Conservation (phyloP, 2,888 invertebrate species). For the Trichopria drosophilae region DNA sequence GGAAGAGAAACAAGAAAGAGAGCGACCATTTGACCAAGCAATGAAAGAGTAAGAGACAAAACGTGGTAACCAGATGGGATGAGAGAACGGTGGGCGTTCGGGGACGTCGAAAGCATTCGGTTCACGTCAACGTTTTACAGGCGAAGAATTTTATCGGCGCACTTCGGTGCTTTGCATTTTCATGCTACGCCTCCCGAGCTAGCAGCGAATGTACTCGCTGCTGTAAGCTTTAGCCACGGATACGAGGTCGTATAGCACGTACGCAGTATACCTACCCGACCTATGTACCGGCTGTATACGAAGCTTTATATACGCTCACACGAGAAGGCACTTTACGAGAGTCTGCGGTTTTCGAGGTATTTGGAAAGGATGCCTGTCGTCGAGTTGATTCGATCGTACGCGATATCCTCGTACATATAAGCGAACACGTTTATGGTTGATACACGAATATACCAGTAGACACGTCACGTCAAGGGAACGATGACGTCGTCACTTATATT, state of each 20-base stretch:
- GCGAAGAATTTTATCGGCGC: conserved; percentile 55
- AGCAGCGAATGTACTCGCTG: not conserved
- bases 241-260: too few species aligned
- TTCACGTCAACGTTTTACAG: conserved; percentile 55
- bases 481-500: too few species aligned
- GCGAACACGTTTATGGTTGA: conserved; percentile 20
- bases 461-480: too few species aligned
- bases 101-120: conserved; percentile 47
- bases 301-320: conserved; percentile 31
- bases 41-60: conserved; percentile 2
- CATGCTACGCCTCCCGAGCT: conserved; percentile 40
- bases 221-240: conserved; percentile 12
- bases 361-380: conserved; percentile 1
- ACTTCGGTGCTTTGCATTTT: conserved; percentile 52
- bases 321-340: conserved; percentile 37
- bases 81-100: conserved; percentile 4
- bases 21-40: too few species aligned
- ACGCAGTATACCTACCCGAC: conserved; percentile 7
- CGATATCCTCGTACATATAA: not conserved
- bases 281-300: too few species aligned
- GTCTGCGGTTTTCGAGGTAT: conserved; percentile 16
- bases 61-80: conserved; percentile 1
- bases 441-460: too few species aligned
- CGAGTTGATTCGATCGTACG: conserved; percentile 26
- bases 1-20: too few species aligned